Base-by-base conservation (phyloP, 1,140 invertebrate genomes). In the Oryzaephilus surinamensis region DNA sequence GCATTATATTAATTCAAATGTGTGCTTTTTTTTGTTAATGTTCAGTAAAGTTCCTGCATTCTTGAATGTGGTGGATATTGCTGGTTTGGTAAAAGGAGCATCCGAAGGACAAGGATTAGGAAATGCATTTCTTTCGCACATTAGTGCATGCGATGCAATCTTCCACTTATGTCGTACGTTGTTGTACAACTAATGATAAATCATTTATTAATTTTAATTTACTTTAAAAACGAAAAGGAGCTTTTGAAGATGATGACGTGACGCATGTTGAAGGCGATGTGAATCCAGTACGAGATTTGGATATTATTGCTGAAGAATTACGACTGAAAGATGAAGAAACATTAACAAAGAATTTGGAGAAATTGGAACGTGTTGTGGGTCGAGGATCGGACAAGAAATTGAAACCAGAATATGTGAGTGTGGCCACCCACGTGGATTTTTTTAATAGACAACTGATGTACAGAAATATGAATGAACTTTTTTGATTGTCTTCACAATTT, bases 231-330 rank as follows among this genome's bases (percentile, higher is more conserved):
- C n/a, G 6, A 6, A 7, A 24, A 95, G 90, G 92, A 61, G 91
- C 91, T 13, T 99, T 99, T 62, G 95, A 98, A 46, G 93, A 98
- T 62, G 91, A 93, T 33, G 92, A 98, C 55, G 93, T 99, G 0
- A 95, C 90, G 18, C 97, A 99, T 57, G 82, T 99, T 0, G 96
- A 99, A 63, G 96, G 96, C 6, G 95, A 99, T 35, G 92, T 99
- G 0, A 86, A 99, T 63, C 97, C 97, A 0, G 78, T 97, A 1
- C 70, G 96, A 32, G 97, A 99, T 72, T 70, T 99, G 46, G 90
- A 93, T 47, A 98, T 97, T 24, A 99, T 99, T 48, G 80, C 77
- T 43, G 91, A 98, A 54, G 97, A 99, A 63, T 65, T 99, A 13
- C 70, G 92, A 6, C 69, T 97, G 3, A 99, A 99, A 63, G 96